Evolutionary conservation across 2,797 vertebrate genomes (phyloP), one percentile per base, ranked within the genome.

Genomic region (Threskiornis aethiopicus): DNA sequence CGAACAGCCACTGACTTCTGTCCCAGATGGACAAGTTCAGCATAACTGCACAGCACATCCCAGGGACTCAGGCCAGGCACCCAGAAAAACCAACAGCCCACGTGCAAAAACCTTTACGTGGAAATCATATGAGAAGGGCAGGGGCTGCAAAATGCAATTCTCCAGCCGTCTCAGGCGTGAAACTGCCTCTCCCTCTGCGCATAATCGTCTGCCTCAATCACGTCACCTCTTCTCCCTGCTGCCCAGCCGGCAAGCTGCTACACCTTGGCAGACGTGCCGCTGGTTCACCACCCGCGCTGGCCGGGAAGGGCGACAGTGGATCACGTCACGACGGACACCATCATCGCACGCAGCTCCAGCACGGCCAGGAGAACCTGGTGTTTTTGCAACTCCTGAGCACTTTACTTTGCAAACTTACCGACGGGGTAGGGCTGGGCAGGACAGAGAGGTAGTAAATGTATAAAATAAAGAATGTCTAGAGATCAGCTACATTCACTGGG

Each of bases 401-500:
- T 41, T 14, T 2, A 9, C 61, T 75, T 59, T 33, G 44, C 71
- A 77, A 77, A 62, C 31, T 52, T 77, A n/a, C 46, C 0, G 1
- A 16, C 0, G 0, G 31, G 44, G 29, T 10, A 66, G 29, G n/a
- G 28, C 28, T n/a, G 35, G 33, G 42, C 6, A 6, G 29, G 4
- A 29, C 0, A 1, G 33, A 51, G 26, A 64, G 24, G 39, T 1
- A 37, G 39, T 44, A 22, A 90, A 87, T 6, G 61, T 72, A 92
- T 26, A 73, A 73, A 87, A 86, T 9, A 22, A 8, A 35, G 55
- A n/a, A 37, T 4, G 25, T n/a, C 88, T 35, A 82, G 20, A 54
- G 77, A 77, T 58, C n/a, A 39, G 47, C 33, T 76, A 51, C 51
- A 85, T 94, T 95, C 97, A 94, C 95, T 92, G 91, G 96, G 95